phyloP scores from a whole-genome alignment of 2,888 invertebrate genomes.

The Conistra vaccinii region DNA sequence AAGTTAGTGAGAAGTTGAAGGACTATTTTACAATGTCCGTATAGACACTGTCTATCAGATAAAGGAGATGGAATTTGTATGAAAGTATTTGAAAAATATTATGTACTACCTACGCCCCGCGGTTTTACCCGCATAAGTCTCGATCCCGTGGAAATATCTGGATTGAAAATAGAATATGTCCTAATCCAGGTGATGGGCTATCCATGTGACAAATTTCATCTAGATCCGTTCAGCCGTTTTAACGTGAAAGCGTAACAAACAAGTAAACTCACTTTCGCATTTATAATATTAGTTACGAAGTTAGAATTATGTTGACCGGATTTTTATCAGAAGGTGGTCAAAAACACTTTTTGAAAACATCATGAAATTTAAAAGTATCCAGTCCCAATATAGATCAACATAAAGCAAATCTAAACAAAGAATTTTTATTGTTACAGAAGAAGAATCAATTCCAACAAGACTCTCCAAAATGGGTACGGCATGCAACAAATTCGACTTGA shows the following conservation, averaged over 20 bases:
- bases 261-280: too few relatives aligned
- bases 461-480: conserved; percentile 87
- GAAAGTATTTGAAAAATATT: not conserved
- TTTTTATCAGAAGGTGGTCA: not conserved
- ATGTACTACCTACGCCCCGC: not conserved
- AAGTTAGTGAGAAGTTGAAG: not conserved
- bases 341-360: not conserved
- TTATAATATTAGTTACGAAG: too few relatives aligned
- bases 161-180: too few relatives aligned
- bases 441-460: conserved; percentile 85
- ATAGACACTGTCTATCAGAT: too few relatives aligned
- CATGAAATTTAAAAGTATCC: not conserved
- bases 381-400: not conserved
- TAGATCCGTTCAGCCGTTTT: too few relatives aligned
- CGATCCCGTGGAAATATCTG: too few relatives aligned
- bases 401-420: not conserved
- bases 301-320: not conserved
- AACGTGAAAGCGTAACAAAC: too few relatives aligned
- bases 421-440: conserved; percentile 79
- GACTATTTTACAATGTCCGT: not conserved
- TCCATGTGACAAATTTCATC: too few relatives aligned
- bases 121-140: too few relatives aligned
- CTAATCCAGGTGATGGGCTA: too few relatives aligned
- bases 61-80: not conserved
- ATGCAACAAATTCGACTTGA: conserved; percentile 84